Evolutionary conservation across 2,797 vertebrate species (phyloP), one percentile per base, ranked within the genome.

Genomic region (Sebastes umbrosus): DNA sequence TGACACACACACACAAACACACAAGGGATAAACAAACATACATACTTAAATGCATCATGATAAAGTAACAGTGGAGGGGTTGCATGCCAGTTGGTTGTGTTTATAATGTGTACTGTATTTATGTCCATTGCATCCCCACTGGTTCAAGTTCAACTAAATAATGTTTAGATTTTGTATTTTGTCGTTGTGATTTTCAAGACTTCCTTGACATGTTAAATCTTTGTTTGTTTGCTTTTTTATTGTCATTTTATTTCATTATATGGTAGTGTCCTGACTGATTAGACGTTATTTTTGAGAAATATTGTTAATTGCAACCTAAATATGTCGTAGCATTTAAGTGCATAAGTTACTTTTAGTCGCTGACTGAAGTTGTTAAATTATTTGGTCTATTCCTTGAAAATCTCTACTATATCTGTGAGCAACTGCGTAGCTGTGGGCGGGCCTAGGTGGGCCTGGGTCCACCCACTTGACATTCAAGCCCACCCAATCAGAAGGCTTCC

Each of bases 1-100:
- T 87, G 79, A 83, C 55, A 58, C 18, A 75, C 65, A 84, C 69
- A 84, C 22, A 69, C 65, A 83, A 50, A 58, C 18, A 75, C 65
- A 83, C 50, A 55, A 2, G 18, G 31, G 34, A 55, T 43, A 69
- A 59, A 85, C 69, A 79, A 67, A 77, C 69, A 2, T 52, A 80
- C 57, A 71, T 52, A 80, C 57, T 67, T 74, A 63, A 86, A 83
- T 69, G 67, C 50, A 60, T 75, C 22, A 62, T 69, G 43, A 70
- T 69, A 73, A 68, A 74, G 32, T 58, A 66, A 63, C 20, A 73
- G 22, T 66, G 2, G 16, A 27, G 69, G 46, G 36, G 29, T 69
- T 79, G 9, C 32, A 39, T 34, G 22, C 25, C 66, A 64, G 43
- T 58, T 70, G 43, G 50, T 22, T 79, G 34, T 39, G 74, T 65